Evolutionary conservation across 2,888 invertebrate genomes (phyloP).

Genomic region (Scaeva pyrastri): DNA sequence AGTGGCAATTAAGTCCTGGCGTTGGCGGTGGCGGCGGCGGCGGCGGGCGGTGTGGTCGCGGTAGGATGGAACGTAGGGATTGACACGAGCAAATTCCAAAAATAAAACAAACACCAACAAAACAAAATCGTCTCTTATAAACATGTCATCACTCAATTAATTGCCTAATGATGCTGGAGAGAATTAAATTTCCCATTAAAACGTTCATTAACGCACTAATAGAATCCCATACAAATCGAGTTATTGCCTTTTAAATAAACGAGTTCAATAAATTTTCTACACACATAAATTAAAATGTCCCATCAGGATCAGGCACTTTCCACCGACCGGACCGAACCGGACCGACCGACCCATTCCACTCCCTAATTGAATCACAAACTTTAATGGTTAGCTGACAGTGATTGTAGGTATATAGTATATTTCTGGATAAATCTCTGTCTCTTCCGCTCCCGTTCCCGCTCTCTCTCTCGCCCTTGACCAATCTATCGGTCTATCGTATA

Average conservation of each 20-base stretch:
- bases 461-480: too few relatives aligned
- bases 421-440: constrained; percentile 27
- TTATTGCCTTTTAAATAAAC: constrained; percentile 70
- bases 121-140: constrained; percentile 23
- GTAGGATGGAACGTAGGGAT: too few relatives aligned
- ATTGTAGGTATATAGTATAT: too few relatives aligned
- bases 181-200: constrained; percentile 57
- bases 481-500: too few relatives aligned
- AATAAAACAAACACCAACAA: background rate
- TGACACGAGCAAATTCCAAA: constrained; percentile 1
- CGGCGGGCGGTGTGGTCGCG: too few relatives aligned
- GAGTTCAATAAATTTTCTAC: constrained; percentile 53
- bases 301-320: constrained; percentile 6
- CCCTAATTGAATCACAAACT: constrained; percentile 71
- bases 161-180: constrained; percentile 50
- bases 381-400: constrained; percentile 59
- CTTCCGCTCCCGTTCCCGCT: background rate
- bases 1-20: constrained; percentile 44
- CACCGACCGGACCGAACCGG: too few relatives aligned
- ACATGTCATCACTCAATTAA: constrained; percentile 61
- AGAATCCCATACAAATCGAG: constrained; percentile 59
- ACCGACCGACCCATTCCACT: background rate
- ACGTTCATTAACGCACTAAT: constrained; percentile 56
- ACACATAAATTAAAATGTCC: constrained; percentile 46
- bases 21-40: too few relatives aligned